These are phyloP conservation scores for Rhodinocichla rosea DNA, from an alignment of 2,113 vertebrate species.

Conservation along the genomic window DNA sequence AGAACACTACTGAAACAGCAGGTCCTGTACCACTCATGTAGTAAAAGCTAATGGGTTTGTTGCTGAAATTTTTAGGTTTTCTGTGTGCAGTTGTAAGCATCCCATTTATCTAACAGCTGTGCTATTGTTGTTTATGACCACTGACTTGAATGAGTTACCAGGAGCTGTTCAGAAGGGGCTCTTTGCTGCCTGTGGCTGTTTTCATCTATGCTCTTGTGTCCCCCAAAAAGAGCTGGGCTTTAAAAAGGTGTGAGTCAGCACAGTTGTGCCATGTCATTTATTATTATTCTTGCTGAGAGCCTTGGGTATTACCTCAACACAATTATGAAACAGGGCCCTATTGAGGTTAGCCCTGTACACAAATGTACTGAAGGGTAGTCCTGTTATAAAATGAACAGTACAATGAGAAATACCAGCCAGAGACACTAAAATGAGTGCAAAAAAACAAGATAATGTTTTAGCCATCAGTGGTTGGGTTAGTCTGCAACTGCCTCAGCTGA, in stretches of 20 bases:
- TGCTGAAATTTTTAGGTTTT: slow-evolving; percentile 48
- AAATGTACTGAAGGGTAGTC: background rate
- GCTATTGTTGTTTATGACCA: slow-evolving; percentile 42
- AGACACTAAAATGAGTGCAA: background rate
- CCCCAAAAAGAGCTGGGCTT: slow-evolving; percentile 20
- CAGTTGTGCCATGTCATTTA: background rate
- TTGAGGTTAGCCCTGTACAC: background rate
- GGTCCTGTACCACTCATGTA: slow-evolving; percentile 21
- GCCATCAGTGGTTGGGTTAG: background rate
- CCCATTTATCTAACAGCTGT: slow-evolving; percentile 53
- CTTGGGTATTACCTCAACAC: slow-evolving; percentile 21
- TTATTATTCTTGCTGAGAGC: slow-evolving; percentile 18
- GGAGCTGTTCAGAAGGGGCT: slow-evolving; percentile 15
- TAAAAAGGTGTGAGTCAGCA: slow-evolving; percentile 55
- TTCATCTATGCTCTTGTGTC: background rate
- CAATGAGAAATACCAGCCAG: background rate
- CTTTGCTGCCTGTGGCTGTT: background rate
- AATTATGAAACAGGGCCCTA: background rate
- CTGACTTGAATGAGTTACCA: slow-evolving; percentile 48
- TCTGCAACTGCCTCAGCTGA: background rate
- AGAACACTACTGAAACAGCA: slow-evolving; percentile 40
- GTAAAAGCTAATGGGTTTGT: slow-evolving; percentile 44
- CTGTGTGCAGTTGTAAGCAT: slow-evolving; percentile 31
- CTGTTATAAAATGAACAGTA: background rate
- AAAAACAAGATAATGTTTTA: background rate